phyloP scores from a whole-genome alignment of 1,140 invertebrate species.

The Hirudo medicinalis region DNA sequence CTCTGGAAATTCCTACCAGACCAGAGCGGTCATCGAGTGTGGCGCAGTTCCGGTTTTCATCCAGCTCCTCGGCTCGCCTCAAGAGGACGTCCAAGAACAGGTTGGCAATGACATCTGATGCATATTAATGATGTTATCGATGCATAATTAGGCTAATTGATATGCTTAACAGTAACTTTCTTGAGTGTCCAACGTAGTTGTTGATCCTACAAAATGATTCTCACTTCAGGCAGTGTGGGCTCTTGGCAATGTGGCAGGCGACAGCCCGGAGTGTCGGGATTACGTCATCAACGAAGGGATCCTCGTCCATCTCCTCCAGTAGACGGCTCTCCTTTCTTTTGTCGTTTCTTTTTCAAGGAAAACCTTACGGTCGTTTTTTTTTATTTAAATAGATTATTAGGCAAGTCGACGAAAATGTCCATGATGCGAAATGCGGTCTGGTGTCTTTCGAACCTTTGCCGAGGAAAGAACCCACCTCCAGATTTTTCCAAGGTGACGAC shows the following conservation, averaged over 20 bases:
- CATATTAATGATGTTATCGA: neutral
- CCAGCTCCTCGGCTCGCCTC: constrained; percentile 30
- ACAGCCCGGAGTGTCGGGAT: constrained; percentile 40
- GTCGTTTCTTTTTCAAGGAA: constrained; percentile 11
- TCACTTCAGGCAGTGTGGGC: constrained; percentile 45
- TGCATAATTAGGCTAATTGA: neutral
- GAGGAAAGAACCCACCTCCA: constrained; percentile 42
- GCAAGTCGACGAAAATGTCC: constrained; percentile 65
- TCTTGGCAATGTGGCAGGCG: constrained; percentile 44
- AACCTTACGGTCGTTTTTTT: constrained; percentile 26
- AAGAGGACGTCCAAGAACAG: constrained; percentile 77
- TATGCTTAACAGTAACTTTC: neutral
- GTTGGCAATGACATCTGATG: constrained; percentile 21
- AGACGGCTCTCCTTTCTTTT: neutral
- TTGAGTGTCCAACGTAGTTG: neutral
- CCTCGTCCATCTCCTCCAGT: constrained; percentile 75
- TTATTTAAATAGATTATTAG: constrained; percentile 55
- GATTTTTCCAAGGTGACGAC: constrained; percentile 66
- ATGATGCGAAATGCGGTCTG: constrained; percentile 88
- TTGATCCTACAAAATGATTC: constrained; percentile 28
- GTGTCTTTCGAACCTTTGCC: constrained; percentile 41
- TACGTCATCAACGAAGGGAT: constrained; percentile 50
- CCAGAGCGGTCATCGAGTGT: constrained; percentile 38
- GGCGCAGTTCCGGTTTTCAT: constrained; percentile 41
- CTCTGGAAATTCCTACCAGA: constrained; percentile 44